phyloP scores from a whole-genome alignment of 2,888 invertebrate genomes.

The Dascillus cervinus region DNA sequence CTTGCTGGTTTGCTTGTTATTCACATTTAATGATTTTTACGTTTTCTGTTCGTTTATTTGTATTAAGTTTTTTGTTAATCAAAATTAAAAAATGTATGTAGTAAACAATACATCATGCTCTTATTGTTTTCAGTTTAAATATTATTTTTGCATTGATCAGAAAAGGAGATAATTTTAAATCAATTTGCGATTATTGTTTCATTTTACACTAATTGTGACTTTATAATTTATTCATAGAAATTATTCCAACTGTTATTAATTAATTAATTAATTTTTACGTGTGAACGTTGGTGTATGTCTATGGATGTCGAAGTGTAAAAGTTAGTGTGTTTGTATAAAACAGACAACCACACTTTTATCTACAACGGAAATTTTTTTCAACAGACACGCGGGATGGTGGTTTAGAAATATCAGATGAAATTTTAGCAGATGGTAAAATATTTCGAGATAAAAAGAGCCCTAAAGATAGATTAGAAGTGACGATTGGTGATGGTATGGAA shows the following conservation, averaged over 20 bases:
- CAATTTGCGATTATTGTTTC: too few species aligned
- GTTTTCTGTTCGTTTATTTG: too few species aligned
- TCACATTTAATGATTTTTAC: constrained; percentile 26
- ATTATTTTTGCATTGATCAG: too few species aligned
- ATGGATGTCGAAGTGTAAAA: not conserved
- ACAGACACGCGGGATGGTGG: constrained; percentile 50
- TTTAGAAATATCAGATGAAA: constrained; percentile 50
- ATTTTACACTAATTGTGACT: too few species aligned
- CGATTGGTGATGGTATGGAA: constrained; percentile 89
- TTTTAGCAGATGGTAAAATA: constrained; percentile 76
- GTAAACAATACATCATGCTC: too few species aligned
- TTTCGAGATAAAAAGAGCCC: constrained; percentile 82
- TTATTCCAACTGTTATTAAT: constrained; percentile 28
- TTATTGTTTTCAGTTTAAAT: too few species aligned
- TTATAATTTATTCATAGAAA: too few species aligned
- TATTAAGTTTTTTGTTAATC: too few species aligned
- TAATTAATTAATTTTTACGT: constrained; percentile 2
- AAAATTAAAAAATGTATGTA: too few species aligned
- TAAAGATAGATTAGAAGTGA: constrained; percentile 81
- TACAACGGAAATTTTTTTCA: not conserved
- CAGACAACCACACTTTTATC: constrained; percentile 1
- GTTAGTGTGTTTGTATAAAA: not conserved
- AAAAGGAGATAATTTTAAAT: too few species aligned
- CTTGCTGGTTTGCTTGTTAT: constrained; percentile 53
- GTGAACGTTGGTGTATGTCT: constrained; percentile 1